These are phyloP conservation scores for Orestias chungarensis DNA, from an alignment of 2,797 vertebrate genomes.

Conservation along the genomic window DNA sequence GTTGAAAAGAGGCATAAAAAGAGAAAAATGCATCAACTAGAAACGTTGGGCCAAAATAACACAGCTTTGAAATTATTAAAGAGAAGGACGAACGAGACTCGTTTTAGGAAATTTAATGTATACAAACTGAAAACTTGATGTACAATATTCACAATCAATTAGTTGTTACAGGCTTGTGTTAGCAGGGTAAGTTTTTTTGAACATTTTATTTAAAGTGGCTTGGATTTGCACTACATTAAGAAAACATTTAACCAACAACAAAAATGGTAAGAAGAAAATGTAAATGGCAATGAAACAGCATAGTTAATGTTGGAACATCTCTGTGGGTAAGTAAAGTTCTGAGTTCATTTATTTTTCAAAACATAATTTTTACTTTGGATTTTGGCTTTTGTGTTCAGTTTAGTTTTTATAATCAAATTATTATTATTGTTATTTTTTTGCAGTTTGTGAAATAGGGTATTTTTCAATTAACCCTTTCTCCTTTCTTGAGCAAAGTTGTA, in stretches of 20 bases:
- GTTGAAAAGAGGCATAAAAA: neutral
- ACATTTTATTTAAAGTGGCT: neutral
- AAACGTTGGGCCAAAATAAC: neutral
- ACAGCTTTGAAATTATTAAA: neutral
- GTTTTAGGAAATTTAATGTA: slow-evolving; percentile 72
- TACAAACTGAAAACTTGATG: slow-evolving; percentile 62
- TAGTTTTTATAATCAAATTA: neutral
- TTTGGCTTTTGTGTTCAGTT: neutral
- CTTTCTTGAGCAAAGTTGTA: no score
- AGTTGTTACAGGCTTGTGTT: slow-evolving; percentile 39
- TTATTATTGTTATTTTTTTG: no score
- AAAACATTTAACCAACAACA: neutral
- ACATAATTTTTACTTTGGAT: neutral
- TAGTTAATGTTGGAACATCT: no score
- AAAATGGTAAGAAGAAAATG: neutral
- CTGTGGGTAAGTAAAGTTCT: neutral
- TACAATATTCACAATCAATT: slow-evolving; percentile 56
- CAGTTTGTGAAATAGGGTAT: neutral
- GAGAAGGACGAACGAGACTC: slow-evolving; percentile 6
- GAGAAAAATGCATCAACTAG: neutral
- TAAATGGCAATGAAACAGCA: no score
- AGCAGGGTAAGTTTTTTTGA: slow-evolving; percentile 16
- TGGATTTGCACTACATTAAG: neutral
- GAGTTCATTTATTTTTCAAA: neutral
- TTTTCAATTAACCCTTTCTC: neutral